Evolutionary conservation across 2,113 vertebrate species (phyloP), one percentile per base, ranked within the genome.

Genomic region (Muntiacus muntjak): DNA sequence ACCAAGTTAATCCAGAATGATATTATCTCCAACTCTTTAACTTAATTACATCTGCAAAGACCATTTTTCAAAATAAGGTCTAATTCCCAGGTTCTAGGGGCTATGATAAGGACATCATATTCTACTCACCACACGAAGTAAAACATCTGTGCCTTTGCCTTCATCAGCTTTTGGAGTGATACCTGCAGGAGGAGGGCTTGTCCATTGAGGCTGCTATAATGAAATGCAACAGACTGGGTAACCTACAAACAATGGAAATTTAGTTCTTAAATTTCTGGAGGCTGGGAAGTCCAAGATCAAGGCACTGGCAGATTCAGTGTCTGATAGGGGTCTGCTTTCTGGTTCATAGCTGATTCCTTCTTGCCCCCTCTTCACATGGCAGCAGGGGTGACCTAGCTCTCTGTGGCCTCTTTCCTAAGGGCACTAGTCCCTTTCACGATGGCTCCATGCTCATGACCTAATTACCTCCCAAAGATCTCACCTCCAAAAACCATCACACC

Each of bases 41-140:
- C n/a, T 58, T 96, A 89, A 96, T 94, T 90, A 45, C 19, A 93
- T 91, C 86, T 95, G 33, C 55, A 82, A 76, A 94, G 23, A 83
- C 7, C 45, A 5, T 55, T 95, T 95, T 84, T 86, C 86, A 81
- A 85, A 91, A 84, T 88, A 87, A 86, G 76, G 4, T 55, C 16
- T 87, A 45, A 94, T 45, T 43, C 5, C 64, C 19, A 95, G 21
- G 17, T 81, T 76, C 17, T n/a, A 67, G 36, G 50, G 26, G 3
- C 67, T 78, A 79, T 45, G 15, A 93, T 17, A 60, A 74, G 36
- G 54, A 92, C 19, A 45, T 84, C 83, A 3, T 28, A 58, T 92
- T 90, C 45, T 58, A 88, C 30, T 30, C 47, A 60, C 4, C 78
- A 43, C 43, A 76, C 4, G 78, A 23, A 12, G 5, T 90, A 64